A percentile compares a stretch with the other conserved stretches of the same genome.
These are phyloP conservation scores for Tetragnatha versicolor DNA, from an alignment of 1,140 invertebrate species.

Conservation along the genomic window DNA sequence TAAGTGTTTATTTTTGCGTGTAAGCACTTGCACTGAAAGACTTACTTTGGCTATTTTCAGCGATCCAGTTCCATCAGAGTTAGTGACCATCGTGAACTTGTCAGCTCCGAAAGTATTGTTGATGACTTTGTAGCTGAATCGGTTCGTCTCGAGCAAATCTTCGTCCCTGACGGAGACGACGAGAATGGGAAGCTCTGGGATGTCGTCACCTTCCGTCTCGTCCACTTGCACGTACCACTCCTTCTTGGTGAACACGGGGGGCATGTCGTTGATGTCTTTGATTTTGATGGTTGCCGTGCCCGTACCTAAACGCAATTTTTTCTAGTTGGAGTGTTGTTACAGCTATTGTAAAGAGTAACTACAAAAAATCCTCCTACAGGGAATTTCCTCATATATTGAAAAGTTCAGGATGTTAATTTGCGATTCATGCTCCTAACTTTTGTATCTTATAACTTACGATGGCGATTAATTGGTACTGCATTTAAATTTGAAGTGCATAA, in stretches of 20 bases:
- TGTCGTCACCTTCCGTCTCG: constrained; percentile 92
- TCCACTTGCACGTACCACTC: constrained; percentile 96
- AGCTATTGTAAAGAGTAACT: no score
- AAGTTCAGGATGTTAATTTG: no score
- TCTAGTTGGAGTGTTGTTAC: no score
- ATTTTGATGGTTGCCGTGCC: constrained; percentile 61
- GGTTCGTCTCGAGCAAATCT: constrained; percentile 85
- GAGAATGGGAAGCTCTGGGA: constrained; percentile 92
- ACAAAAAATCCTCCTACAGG: no score
- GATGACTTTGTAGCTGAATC: constrained; percentile 94
- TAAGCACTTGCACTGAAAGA: no score
- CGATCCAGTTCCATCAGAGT: constrained; percentile 93
- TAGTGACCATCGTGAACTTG: constrained; percentile 95
- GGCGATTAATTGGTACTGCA: no score
- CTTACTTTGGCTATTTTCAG: constrained; percentile 86
- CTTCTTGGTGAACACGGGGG: constrained; percentile 93
- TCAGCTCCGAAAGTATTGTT: constrained; percentile 94
- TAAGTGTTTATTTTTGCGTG: no score
- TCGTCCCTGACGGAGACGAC: constrained; percentile 95
- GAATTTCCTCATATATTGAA: no score
- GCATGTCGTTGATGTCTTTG: constrained; percentile 72
- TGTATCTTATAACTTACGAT: no score
- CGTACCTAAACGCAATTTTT: constrained; percentile 58
- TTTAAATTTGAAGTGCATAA: no score
- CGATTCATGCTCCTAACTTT: no score